These are phyloP conservation scores for Cephus spinipes DNA, from an alignment of 2,888 invertebrate genomes.

Conservation along the genomic window DNA sequence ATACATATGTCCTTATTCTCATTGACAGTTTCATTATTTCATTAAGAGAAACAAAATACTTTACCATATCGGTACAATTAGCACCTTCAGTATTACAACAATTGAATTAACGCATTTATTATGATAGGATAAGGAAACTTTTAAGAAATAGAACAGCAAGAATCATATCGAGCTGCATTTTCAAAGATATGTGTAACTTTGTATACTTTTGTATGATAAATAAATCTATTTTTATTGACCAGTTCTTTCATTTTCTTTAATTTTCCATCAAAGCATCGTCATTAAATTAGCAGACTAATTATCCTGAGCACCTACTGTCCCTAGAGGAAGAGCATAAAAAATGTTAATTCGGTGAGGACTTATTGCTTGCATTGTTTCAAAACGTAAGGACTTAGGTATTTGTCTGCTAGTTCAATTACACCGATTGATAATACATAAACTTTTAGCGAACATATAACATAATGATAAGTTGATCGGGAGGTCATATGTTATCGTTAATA, in stretches of 20 bases:
- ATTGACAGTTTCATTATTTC: neutral
- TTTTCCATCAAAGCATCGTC: neutral
- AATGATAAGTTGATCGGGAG: neutral
- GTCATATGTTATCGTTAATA: conserved; percentile 3
- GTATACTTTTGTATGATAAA: neutral
- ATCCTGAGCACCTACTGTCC: neutral
- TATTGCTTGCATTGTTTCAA: neutral
- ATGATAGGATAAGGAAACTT: neutral
- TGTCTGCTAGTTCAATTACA: neutral
- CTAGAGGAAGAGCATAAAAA: neutral
- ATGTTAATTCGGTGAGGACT: neutral
- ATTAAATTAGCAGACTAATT: neutral
- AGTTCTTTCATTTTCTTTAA: neutral
- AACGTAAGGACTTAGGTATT: neutral
- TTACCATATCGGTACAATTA: no score
- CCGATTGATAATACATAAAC: neutral
- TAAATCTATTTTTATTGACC: neutral
- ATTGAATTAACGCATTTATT: neutral
- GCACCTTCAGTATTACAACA: neutral
- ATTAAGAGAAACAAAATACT: neutral
- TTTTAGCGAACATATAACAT: neutral
- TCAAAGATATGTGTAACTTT: neutral
- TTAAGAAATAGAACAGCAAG: neutral
- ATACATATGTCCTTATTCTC: neutral
- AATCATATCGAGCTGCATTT: neutral